These are phyloP conservation scores for Pedionomus torquatus DNA, from an alignment of 2,113 vertebrate genomes.

Conservation along the genomic window DNA sequence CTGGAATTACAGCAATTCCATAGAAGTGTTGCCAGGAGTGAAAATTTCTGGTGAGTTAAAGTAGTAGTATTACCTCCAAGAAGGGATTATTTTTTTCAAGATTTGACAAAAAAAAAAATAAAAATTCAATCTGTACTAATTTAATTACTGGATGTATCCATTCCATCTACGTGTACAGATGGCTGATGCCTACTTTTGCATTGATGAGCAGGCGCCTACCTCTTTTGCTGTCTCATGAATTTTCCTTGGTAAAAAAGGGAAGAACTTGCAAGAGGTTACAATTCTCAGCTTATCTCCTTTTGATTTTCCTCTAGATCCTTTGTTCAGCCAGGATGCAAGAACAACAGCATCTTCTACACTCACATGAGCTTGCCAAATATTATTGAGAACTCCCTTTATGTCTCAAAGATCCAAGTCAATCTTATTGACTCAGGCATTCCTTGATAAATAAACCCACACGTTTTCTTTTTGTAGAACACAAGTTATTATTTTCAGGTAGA, in stretches of 20 bases:
- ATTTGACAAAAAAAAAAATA: background rate
- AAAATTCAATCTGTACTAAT: background rate
- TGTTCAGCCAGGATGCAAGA: background rate
- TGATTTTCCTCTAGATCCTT: background rate
- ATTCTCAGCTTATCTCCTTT: background rate
- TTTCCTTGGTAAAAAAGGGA: background rate
- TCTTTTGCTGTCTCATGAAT: background rate
- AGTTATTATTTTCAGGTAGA: background rate
- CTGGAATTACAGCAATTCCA: background rate
- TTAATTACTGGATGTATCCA: background rate
- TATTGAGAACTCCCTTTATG: background rate
- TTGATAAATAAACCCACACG: background rate
- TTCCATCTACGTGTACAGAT: background rate
- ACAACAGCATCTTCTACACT: background rate
- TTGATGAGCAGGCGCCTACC: background rate
- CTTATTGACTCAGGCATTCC: background rate
- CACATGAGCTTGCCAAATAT: background rate
- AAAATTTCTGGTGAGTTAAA: background rate
- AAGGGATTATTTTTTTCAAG: background rate
- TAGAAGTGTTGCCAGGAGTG: background rate
- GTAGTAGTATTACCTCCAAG: background rate
- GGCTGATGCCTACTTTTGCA: background rate
- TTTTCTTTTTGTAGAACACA: background rate
- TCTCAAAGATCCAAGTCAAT: background rate
- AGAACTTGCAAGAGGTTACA: background rate